These are phyloP conservation scores for Acrobasis repandana DNA, from an alignment of 2,888 invertebrate species.

Conservation along the genomic window DNA sequence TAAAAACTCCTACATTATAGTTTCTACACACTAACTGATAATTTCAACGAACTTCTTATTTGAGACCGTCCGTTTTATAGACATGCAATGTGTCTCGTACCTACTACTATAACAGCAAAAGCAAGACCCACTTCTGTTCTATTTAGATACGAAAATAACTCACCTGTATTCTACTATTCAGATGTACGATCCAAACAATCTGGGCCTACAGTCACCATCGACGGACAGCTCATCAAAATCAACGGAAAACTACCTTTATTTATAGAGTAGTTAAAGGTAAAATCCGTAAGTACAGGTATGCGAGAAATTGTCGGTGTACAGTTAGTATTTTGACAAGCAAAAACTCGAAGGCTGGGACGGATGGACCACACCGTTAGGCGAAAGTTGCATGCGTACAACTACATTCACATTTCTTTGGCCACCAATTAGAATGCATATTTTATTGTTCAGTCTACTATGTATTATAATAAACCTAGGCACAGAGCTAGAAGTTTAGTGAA, in stretches of 20 bases:
- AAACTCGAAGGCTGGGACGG: slow-evolving; percentile 40
- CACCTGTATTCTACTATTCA: slow-evolving; percentile 8
- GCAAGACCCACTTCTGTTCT: slow-evolving; percentile 4
- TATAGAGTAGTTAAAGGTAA: not conserved
- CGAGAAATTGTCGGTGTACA: slow-evolving; percentile 45
- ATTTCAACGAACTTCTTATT: not conserved
- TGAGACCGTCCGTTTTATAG: not conserved
- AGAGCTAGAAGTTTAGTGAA: too few species aligned
- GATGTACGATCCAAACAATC: slow-evolving; percentile 10
- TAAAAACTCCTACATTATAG: too few species aligned
- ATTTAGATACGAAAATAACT: slow-evolving; percentile 3
- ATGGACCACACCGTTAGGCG: slow-evolving; percentile 25
- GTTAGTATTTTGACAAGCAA: slow-evolving; percentile 75
- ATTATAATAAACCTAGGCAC: too few species aligned
- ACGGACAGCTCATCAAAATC: not conserved
- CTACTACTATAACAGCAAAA: not conserved
- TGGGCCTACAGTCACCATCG: slow-evolving; percentile 11
- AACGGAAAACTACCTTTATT: slow-evolving; percentile 13
- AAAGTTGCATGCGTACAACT: slow-evolving; percentile 42
- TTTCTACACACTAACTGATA: too few species aligned
- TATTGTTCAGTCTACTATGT: not conserved
- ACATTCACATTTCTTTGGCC: slow-evolving; percentile 37
- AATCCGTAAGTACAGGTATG: not conserved
- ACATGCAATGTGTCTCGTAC: not conserved
- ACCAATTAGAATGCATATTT: slow-evolving; percentile 4